A percentile compares a stretch with the other conserved stretches of the same genome.
phyloP scores from a whole-genome alignment of 2,888 invertebrate species.

The Lydus trimaculatus region DNA sequence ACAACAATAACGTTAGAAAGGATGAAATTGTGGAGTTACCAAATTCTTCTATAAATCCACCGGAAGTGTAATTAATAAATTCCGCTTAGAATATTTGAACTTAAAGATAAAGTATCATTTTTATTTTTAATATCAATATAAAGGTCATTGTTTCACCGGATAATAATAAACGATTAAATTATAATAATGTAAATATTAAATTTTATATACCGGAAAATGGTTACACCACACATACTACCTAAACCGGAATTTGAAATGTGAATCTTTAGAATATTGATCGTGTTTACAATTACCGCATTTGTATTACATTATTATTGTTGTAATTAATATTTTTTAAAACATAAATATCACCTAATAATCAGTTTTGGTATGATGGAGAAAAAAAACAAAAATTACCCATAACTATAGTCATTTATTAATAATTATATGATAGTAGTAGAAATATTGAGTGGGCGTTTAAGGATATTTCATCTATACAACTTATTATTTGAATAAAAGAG shows the following conservation, averaged over 20 bases:
- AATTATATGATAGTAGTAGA: too few species aligned
- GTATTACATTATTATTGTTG: neutral
- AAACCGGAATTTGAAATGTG: neutral
- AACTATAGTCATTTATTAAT: too few species aligned
- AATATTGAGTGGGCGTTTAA: too few species aligned
- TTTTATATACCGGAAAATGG: neutral
- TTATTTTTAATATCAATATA: neutral
- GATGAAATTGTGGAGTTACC: neutral
- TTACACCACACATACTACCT: neutral
- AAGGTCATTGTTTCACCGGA: neutral
- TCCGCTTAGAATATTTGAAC: neutral
- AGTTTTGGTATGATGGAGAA: neutral
- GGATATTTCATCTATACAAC: too few species aligned
- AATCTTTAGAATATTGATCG: constrained; percentile 4
- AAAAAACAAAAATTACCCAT: neutral
- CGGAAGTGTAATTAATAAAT: neutral
- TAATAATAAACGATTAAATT: neutral
- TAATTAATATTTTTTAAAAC: neutral
- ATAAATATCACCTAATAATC: neutral
- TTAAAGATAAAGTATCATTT: neutral
- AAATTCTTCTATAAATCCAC: neutral
- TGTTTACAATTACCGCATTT: constrained; percentile 3
- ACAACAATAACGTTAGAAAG: neutral
- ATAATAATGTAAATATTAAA: neutral
- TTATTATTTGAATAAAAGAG: too few species aligned